Base-by-base conservation (phyloP, 2,888 invertebrate genomes). In the Tridacna gigas region DNA sequence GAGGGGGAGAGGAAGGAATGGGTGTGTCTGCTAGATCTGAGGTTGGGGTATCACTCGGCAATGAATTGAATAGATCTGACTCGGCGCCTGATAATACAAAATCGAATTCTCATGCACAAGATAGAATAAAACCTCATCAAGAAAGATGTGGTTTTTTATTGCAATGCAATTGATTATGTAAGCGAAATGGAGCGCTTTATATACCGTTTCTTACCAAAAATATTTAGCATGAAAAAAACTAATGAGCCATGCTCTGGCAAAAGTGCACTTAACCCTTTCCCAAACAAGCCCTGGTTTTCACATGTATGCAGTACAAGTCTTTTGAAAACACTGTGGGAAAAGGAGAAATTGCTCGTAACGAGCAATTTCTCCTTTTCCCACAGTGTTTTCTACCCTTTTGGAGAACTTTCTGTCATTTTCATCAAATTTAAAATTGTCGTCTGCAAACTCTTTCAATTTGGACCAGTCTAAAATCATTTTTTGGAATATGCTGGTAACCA, bases 41-140 rank as follows among this genome's bases (percentile, higher is more conserved):
- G 12, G 74, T 74, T 25, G 85, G 82, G 18, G 82, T 69, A 25
- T 69, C 65, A 80, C 80, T 80, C n/a, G 78, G 65, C 26, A 82
- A 47, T 71, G 80, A 82, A 76, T 78, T 74, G 26, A 66, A 84
- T 25, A 84, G 66, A 63, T 86, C 86, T 75, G 86, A 86, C 75
- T 78, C 86, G 7, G 86, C 86, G 67, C 86, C 86, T 86, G 67
- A 20, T 56, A 61, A 28, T 22, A 74, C 61, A 75, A 61, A 73
- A 61, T 69, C 66, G 15, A 56, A 56, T 18, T 2, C 7, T 37
- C 7, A 4, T 1, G n/a, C 20, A 56, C 18, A 56, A 56, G 9
- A 56, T 18, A 56, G 56, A 56, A n/a, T 56, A 56, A 56, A 56
- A 56, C 37, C 7, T 7, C 7, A 7, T 4, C 37, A 37, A 37